A percentile compares a stretch with the other conserved stretches of the same genome.
Evolutionary conservation across 1,140 invertebrate genomes (phyloP).

Genomic region (Rhizoglyphus robini): DNA sequence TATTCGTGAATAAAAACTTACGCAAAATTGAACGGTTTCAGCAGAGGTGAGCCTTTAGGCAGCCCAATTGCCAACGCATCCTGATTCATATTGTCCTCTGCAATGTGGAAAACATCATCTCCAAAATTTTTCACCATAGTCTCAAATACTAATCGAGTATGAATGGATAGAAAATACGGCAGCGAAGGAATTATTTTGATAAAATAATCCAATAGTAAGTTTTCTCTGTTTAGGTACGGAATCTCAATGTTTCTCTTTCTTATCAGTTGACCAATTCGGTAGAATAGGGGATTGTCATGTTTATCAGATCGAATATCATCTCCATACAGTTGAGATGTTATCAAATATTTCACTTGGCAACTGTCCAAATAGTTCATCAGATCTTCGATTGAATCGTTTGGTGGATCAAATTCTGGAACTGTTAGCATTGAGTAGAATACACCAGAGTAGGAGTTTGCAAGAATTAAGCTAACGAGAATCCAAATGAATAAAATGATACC

Average conservation of each 20-base stretch:
- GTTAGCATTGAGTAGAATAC: constrained; percentile 1
- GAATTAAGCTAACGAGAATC: neutral
- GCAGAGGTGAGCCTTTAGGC: neutral
- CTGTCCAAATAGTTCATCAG: neutral
- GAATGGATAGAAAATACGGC: too few species aligned
- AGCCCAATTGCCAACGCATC: neutral
- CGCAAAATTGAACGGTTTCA: neutral
- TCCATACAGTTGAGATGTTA: too few species aligned
- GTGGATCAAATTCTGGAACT: neutral
- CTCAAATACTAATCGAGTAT: too few species aligned
- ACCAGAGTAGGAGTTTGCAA: neutral
- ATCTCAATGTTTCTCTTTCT: too few species aligned
- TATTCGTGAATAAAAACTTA: neutral
- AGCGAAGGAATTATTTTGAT: too few species aligned
- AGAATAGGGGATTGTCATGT: too few species aligned
- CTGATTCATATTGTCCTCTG: neutral
- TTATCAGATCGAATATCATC: too few species aligned
- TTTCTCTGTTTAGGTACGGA: too few species aligned
- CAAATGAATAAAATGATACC: neutral
- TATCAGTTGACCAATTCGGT: too few species aligned
- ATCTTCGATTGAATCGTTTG: neutral
- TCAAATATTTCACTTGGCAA: too few species aligned
- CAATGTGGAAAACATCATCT: neutral
- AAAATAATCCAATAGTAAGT: too few species aligned
- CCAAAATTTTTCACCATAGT: too few species aligned